Conservation (phyloP, 2,113 vertebrate genomes). For the Regulus satrapa region DNA sequence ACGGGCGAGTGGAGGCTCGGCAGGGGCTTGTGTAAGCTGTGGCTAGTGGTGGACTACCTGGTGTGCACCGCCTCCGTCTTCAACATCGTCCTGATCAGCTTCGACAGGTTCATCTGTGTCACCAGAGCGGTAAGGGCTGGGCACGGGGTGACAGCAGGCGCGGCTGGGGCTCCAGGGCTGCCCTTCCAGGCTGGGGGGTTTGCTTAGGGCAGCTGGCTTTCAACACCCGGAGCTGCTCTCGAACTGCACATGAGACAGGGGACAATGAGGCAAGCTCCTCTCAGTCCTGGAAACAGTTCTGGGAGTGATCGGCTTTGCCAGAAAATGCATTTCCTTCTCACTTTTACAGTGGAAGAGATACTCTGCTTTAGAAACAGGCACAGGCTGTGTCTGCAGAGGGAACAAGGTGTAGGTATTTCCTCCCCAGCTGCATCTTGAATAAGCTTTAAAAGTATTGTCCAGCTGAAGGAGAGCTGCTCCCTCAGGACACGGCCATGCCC, state of each 20-base stretch:
- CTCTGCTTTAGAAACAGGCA: not conserved
- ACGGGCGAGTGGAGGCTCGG: slow-evolving; percentile 73
- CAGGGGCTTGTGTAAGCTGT: slow-evolving; percentile 71
- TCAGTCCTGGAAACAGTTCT: not conserved
- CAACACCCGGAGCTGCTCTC: not conserved
- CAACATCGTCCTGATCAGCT: slow-evolving; percentile 80
- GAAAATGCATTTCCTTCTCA: not conserved
- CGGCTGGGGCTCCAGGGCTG: not conserved
- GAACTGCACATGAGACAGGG: rapidly evolving
- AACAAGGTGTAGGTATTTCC: not conserved
- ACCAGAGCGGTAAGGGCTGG: slow-evolving; percentile 69
- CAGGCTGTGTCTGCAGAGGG: not conserved
- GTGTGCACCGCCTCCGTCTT: slow-evolving; percentile 76
- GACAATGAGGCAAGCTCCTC: rapidly evolving
- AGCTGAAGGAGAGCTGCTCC: not conserved
- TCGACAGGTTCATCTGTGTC: slow-evolving; percentile 75
- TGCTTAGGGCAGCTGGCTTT: not conserved
- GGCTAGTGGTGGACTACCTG: slow-evolving; percentile 76
- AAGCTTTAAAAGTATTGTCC: not conserved
- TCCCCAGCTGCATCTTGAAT: not conserved
- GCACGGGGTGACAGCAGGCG: rapidly evolving
- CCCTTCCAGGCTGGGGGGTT: too few relatives aligned
- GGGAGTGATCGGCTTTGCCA: not conserved
- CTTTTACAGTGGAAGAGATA: not conserved
- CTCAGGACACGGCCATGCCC: not conserved